Percentiles rank a stretch among this genome's conserved stretches.
These are phyloP conservation scores for Microchrysa polita DNA, from an alignment of 2,888 invertebrate species.

Conservation along the genomic window DNA sequence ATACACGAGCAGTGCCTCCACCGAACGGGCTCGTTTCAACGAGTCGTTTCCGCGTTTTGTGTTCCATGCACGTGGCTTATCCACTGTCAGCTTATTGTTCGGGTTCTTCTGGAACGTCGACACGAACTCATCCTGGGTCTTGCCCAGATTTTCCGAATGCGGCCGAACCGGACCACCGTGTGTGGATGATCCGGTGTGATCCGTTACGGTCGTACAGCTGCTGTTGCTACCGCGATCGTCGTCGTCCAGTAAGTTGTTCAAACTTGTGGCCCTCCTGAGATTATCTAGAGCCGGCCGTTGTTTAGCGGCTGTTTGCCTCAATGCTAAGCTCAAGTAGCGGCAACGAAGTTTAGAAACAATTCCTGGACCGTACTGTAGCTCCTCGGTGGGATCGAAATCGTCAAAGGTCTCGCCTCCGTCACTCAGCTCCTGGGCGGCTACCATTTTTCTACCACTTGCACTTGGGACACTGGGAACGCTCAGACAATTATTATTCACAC, in stretches of 20 bases:
- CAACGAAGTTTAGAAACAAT: slow-evolving; percentile 89
- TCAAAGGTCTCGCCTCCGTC: slow-evolving; percentile 55
- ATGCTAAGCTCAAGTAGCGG: slow-evolving; percentile 84
- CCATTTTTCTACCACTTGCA: slow-evolving; percentile 65
- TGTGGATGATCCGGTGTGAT: slow-evolving; percentile 18
- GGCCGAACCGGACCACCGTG: slow-evolving; percentile 20
- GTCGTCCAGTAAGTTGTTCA: slow-evolving; percentile 85
- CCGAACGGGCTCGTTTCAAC: slow-evolving; percentile 86
- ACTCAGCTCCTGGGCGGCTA: slow-evolving; percentile 65
- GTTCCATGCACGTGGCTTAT: slow-evolving; percentile 60
- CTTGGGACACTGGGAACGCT: slow-evolving; percentile 8
- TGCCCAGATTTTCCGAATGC: slow-evolving; percentile 9
- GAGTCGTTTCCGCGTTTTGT: slow-evolving; percentile 70
- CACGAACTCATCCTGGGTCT: slow-evolving; percentile 47
- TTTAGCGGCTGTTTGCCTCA: slow-evolving; percentile 75
- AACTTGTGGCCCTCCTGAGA: slow-evolving; percentile 81
- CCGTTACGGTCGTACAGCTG: slow-evolving; percentile 53
- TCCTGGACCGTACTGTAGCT: slow-evolving; percentile 89
- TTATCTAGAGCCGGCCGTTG: slow-evolving; percentile 74
- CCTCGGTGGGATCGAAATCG: slow-evolving; percentile 72
- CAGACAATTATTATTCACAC: neutral
- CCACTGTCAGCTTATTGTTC: slow-evolving; percentile 39
- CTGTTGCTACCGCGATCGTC: slow-evolving; percentile 63
- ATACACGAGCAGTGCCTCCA: slow-evolving; percentile 81
- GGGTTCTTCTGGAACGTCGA: slow-evolving; percentile 48